Conservation (phyloP, 2,797 vertebrate species). For the Cyprinella venusta region DNA sequence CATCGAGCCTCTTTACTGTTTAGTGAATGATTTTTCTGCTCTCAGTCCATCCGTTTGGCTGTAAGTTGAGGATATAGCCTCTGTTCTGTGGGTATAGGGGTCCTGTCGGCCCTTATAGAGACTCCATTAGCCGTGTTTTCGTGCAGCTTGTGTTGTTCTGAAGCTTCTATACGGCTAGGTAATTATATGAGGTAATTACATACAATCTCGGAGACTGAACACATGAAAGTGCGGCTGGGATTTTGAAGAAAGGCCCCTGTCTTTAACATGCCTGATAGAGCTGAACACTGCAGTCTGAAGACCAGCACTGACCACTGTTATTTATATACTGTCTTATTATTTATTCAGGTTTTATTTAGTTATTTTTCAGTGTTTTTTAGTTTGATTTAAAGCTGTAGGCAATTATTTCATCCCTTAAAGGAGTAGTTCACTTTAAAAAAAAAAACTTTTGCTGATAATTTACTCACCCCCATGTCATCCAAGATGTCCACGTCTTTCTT, state of each 20-base stretch:
- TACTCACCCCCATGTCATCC: no score
- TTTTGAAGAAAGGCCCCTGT: conserved; percentile 31
- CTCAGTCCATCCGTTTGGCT: not conserved
- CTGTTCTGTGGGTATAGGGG: not conserved
- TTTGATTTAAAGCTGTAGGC: no score
- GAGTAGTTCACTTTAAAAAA: no score
- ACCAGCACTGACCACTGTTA: no score
- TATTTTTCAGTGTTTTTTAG: no score
- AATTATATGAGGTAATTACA: conserved; percentile 58
- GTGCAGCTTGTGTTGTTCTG: not conserved
- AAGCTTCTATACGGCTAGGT: conserved; percentile 28
- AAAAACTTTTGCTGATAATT: no score
- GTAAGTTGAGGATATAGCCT: not conserved
- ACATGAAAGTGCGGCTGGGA: conserved; percentile 56
- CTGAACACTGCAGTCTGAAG: not conserved
- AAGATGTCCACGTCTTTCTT: no score
- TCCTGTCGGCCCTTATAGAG: not conserved
- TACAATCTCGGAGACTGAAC: conserved; percentile 27
- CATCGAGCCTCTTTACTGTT: not conserved
- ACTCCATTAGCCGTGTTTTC: not conserved
- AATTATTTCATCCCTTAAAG: no score
- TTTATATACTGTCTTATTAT: no score
- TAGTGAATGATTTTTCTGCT: not conserved
- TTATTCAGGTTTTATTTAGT: no score
- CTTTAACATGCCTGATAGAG: conserved; percentile 18